Evolutionary conservation across 2,113 vertebrate species (phyloP).

Genomic region (Narcine bancroftii): DNA sequence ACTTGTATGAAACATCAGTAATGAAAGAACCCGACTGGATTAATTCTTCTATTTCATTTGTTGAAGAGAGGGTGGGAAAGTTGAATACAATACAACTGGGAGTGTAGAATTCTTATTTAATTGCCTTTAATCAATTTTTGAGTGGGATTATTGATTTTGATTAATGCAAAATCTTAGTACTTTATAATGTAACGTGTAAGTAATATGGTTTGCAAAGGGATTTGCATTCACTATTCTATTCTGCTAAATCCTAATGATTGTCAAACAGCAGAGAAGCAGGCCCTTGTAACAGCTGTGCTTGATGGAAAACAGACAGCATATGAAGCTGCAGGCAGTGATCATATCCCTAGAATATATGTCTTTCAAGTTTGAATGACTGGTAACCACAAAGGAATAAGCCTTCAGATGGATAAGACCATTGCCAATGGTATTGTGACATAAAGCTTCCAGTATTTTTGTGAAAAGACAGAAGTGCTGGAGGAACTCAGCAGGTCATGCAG

Average conservation of each 20-base stretch:
- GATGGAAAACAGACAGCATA: neutral
- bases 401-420: neutral
- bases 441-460: neutral
- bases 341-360: neutral
- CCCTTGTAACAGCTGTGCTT: neutral
- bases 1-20: neutral
- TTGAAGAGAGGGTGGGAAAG: too few species aligned
- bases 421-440: neutral
- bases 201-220: neutral
- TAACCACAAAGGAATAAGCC: neutral
- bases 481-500: too few species aligned
- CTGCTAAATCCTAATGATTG: neutral
- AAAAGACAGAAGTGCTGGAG: too few species aligned
- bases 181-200: neutral
- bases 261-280: too few species aligned
- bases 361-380: slow-evolving; percentile 7
- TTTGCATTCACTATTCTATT: neutral
- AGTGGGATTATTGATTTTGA: neutral
- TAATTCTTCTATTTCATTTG: neutral
- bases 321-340: neutral
- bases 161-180: neutral
- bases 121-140: neutral
- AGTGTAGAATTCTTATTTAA: neutral
- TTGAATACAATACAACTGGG: neutral
- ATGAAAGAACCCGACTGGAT: neutral